A percentile compares a stretch with the other conserved stretches of the same genome.
These are phyloP conservation scores for Eupristina koningsbergeri DNA, from an alignment of 1,140 invertebrate species.

Conservation along the genomic window DNA sequence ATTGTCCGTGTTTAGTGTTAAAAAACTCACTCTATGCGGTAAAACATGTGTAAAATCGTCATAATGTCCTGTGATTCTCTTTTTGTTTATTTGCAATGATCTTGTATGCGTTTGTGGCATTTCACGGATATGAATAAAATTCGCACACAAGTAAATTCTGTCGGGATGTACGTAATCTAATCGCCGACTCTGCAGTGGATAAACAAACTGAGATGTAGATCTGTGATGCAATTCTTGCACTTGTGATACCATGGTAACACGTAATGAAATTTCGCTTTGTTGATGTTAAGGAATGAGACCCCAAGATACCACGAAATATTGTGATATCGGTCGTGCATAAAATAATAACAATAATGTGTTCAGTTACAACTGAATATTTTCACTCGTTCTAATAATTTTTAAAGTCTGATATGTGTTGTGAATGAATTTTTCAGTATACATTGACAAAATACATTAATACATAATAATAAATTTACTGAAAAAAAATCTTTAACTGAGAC, in stretches of 20 bases:
- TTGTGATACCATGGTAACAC: slow-evolving; percentile 23
- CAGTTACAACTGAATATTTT: neutral
- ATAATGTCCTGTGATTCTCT: neutral
- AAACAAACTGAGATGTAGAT: slow-evolving; percentile 31
- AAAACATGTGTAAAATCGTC: slow-evolving; percentile 25
- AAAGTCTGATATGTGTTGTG: neutral
- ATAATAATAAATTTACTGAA: too few relatives aligned
- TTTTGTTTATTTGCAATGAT: neutral
- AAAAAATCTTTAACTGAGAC: too few relatives aligned
- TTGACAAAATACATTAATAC: neutral
- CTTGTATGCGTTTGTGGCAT: slow-evolving; percentile 31
- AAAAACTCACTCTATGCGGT: slow-evolving; percentile 40
- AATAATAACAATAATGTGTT: slow-evolving; percentile 17
- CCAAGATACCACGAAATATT: slow-evolving; percentile 1
- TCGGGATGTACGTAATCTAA: slow-evolving; percentile 34
- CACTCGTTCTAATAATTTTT: neutral
- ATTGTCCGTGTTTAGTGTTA: slow-evolving; percentile 23
- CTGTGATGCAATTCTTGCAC: slow-evolving; percentile 21
- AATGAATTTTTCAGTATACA: neutral
- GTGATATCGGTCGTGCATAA: neutral
- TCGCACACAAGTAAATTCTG: slow-evolving; percentile 4
- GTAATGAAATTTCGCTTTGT: slow-evolving; percentile 35
- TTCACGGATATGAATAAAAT: slow-evolving; percentile 50
- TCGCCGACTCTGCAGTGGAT: slow-evolving; percentile 22
- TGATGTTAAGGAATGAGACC: slow-evolving; percentile 14